These are phyloP conservation scores for Podotricha telesiphe DNA, from an alignment of 2,888 invertebrate genomes.

Conservation along the genomic window DNA sequence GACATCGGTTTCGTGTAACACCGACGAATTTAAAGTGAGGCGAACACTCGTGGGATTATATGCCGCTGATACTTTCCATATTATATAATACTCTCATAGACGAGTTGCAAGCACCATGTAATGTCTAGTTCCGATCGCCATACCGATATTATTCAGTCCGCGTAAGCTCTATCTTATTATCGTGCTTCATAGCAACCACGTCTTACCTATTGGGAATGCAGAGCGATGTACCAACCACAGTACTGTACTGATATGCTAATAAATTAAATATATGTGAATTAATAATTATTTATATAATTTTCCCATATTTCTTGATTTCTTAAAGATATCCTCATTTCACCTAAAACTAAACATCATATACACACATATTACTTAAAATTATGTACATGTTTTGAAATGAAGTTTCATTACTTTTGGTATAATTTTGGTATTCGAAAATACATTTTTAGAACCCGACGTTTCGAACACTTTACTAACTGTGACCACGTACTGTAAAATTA, in stretches of 20 bases:
- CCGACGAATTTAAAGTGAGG: slow-evolving; percentile 15
- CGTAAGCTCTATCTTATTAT: slow-evolving; percentile 17
- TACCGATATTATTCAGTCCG: slow-evolving; percentile 24
- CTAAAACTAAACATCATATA: too few relatives aligned
- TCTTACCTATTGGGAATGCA: slow-evolving; percentile 16
- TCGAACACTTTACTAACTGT: too few relatives aligned
- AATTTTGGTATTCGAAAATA: too few relatives aligned
- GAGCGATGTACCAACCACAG: neutral
- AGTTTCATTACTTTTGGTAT: too few relatives aligned
- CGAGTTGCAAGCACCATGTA: slow-evolving; percentile 19
- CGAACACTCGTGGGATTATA: slow-evolving; percentile 12
- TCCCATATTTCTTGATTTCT: too few relatives aligned
- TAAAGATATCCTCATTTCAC: too few relatives aligned
- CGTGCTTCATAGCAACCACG: slow-evolving; percentile 10
- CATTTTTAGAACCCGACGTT: too few relatives aligned
- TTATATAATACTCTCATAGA: slow-evolving; percentile 15
- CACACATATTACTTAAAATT: too few relatives aligned
- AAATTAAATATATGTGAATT: too few relatives aligned
- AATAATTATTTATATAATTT: too few relatives aligned
- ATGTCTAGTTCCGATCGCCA: slow-evolving; percentile 17
- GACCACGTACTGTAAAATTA: too few relatives aligned
- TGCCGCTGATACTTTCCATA: slow-evolving; percentile 20
- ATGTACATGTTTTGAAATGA: too few relatives aligned
- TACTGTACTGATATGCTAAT: neutral
- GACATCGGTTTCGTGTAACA: slow-evolving; percentile 12